phyloP scores from a whole-genome alignment of 2,888 invertebrate genomes.

The Gerris lacustris region DNA sequence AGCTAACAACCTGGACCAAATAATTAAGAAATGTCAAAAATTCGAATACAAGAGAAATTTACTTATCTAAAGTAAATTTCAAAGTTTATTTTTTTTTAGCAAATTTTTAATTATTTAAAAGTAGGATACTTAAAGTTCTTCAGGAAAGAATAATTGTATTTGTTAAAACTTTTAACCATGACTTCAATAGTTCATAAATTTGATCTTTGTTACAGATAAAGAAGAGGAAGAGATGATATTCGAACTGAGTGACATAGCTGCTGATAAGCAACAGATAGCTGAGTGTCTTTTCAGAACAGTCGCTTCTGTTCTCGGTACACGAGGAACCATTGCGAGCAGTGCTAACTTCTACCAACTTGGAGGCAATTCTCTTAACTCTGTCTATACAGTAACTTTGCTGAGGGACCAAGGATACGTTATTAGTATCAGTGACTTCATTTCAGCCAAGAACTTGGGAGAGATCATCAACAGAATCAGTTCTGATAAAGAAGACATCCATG shows the following conservation, averaged over 20 bases:
- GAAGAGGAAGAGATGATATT: conserved; percentile 41
- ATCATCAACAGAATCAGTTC: conserved; percentile 48
- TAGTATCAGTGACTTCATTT: conserved; percentile 67
- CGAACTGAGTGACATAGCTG: conserved; percentile 52
- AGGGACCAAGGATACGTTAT: conserved; percentile 65
- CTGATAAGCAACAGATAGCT: conserved; percentile 49
- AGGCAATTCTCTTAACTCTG: conserved; percentile 76
- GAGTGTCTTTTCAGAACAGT: conserved; percentile 60
- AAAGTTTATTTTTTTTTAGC: too few species aligned
- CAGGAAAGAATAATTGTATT: too few species aligned
- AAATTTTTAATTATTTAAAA: too few species aligned
- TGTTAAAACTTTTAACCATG: too few species aligned
- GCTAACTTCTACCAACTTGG: conserved; percentile 71
- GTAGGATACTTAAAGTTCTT: background rate
- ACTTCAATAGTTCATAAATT: too few species aligned
- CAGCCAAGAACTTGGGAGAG: conserved; percentile 56
- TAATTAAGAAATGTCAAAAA: too few species aligned
- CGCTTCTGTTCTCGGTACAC: conserved; percentile 47
- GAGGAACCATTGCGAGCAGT: conserved; percentile 48
- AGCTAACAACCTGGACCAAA: too few species aligned
- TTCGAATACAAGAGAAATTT: too few species aligned
- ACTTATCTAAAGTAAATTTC: too few species aligned
- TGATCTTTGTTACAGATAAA: conserved; percentile 15
- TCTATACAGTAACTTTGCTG: conserved; percentile 64
- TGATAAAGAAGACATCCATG: conserved; percentile 14